Base-by-base conservation (phyloP, 2,888 invertebrate species). In the Pelosia muscerda region DNA sequence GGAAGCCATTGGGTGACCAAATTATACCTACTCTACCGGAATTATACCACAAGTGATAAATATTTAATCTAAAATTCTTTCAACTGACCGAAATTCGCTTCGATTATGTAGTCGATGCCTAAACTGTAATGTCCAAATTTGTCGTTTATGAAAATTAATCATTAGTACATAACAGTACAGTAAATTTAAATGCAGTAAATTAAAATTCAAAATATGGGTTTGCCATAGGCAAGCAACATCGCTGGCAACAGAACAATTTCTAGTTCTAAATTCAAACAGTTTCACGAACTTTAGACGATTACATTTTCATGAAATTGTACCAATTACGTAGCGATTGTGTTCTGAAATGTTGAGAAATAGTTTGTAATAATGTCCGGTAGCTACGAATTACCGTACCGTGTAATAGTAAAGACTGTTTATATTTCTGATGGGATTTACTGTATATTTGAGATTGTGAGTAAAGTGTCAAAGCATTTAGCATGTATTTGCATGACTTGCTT, bases 241-340 rank as follows among this genome's bases (percentile, higher is more conserved):
- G 15, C 38, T 42, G 10, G 42, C 42, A 42, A 31, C 31, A 28
- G 22, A 56, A 56, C 54, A 56, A 38, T 55, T 65, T 54, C n/a
- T 60, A 61, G 56, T 49, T 62, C 25, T 38, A 56, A 66, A 66
- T 57, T 56, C 56, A 19, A 56, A 60, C 31, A 42, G 55, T 56
- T 42, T 19, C 28, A 38, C 19, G 28, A 56, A 66, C 42, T 66
- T 57, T 11, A 31, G 28, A 57, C 61, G 55, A 58, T 34, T 58
- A 67, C 38, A 53, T 62, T 57, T 62, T 22, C 58, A 57, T 58
- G 58, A 67, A 67, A 63, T 67, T 63, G 67, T 34, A 31, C 67
- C 67, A 67, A 67, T 67, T 63, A 67, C 63, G 56, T 28, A 57
- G 53, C 53, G 63, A 53, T 58, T 67, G 53, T 58, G 19, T 58